phyloP scores from a whole-genome alignment of 2,797 vertebrate genomes.

The Cyprinella venusta region DNA sequence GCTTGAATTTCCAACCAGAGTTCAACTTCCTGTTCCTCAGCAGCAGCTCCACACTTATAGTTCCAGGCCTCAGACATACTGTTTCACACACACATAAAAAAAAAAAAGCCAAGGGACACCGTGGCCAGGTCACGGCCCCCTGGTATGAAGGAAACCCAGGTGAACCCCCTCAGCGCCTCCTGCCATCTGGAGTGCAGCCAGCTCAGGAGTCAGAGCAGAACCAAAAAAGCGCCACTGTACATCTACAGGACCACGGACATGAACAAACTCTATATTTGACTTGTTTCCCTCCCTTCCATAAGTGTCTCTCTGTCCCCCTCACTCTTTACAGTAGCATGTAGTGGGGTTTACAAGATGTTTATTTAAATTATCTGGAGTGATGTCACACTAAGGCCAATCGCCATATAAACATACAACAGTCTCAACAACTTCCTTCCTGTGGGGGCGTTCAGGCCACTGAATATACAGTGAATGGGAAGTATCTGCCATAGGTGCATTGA shows the following conservation, averaged over 20 bases:
- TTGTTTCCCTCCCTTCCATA: conserved; percentile 2
- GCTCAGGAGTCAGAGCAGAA: conserved; percentile 34
- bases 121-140: conserved; percentile 35
- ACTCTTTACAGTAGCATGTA: conserved; percentile 38
- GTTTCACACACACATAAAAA: neutral
- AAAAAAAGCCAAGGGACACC: neutral
- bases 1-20: conserved; percentile 7
- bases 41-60: conserved; percentile 5
- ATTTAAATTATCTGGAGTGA: conserved; percentile 38
- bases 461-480: conserved; percentile 38
- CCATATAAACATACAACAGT: conserved; percentile 47
- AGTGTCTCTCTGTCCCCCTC: neutral
- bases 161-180: conserved; percentile 24
- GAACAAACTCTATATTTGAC: neutral
- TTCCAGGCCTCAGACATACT: neutral
- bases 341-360: conserved; percentile 42
- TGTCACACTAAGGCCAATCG: conserved; percentile 31
- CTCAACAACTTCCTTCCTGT: conserved; percentile 54
- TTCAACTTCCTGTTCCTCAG: conserved; percentile 22
- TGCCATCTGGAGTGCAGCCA: conserved; percentile 21
- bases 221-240: conserved; percentile 6
- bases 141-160: conserved; percentile 18
- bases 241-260: conserved; percentile 22
- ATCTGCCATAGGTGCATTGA: conserved; percentile 5
- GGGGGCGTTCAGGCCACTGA: neutral